Percentiles rank a stretch among this genome's conserved stretches.
These are phyloP conservation scores for Actenoides hombroni DNA, from an alignment of 2,113 vertebrate species.

Conservation along the genomic window DNA sequence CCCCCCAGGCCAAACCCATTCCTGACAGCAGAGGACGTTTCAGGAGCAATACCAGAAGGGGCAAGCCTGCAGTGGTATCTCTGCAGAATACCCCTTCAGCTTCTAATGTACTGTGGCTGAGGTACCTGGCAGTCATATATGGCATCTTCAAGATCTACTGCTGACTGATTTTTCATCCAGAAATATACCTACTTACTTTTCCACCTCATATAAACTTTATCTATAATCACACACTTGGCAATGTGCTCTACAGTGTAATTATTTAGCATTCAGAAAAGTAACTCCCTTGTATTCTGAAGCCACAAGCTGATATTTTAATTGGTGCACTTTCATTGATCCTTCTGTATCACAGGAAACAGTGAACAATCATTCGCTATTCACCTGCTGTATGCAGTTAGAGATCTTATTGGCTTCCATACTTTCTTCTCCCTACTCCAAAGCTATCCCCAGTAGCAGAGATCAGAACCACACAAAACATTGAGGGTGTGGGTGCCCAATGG, in stretches of 20 bases:
- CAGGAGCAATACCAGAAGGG: neutral
- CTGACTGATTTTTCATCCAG: neutral
- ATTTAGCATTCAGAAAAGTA: neutral
- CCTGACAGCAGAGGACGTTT: neutral
- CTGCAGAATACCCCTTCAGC: neutral
- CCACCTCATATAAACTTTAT: neutral
- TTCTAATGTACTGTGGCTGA: neutral
- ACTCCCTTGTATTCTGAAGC: neutral
- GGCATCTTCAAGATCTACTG: neutral
- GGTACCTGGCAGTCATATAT: neutral
- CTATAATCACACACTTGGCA: neutral
- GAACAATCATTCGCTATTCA: neutral
- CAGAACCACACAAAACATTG: neutral
- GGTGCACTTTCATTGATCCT: neutral
- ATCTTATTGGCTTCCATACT: neutral
- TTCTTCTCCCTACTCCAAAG: neutral
- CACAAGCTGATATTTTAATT: neutral
- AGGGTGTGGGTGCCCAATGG: neutral
- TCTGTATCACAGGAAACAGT: neutral
- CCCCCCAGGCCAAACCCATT: neutral
- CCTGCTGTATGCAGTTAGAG: neutral
- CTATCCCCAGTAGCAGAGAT: neutral
- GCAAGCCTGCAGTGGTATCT: neutral
- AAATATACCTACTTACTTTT: neutral
- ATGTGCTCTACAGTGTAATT: neutral